A percentile compares a stretch with the other conserved stretches of the same genome.
phyloP scores from a whole-genome alignment of 2,797 vertebrate genomes.

The Cichlasoma orientale region DNA sequence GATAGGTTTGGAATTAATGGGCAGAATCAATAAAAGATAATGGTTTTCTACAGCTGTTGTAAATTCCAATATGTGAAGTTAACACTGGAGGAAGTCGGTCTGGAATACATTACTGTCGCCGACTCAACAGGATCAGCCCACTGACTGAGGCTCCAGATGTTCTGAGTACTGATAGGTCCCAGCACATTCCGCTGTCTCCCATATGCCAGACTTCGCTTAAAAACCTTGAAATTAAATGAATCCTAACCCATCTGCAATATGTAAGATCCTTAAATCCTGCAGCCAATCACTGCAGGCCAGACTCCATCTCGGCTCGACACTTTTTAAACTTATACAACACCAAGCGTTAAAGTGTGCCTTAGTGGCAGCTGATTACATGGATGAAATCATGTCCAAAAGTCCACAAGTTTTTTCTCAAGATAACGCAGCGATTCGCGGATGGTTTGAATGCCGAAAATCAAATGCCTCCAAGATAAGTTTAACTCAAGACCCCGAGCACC shows the following conservation, averaged over 20 bases:
- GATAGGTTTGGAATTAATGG: slow-evolving; percentile 1
- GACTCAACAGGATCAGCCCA: slow-evolving; percentile 47
- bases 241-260: not conserved
- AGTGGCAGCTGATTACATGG: not conserved
- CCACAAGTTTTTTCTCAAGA: not conserved
- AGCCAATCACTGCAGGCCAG: rapidly evolving
- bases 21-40: slow-evolving; percentile 14
- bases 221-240: not conserved
- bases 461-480: rapidly evolving
- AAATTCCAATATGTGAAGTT: not conserved
- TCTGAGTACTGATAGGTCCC: slow-evolving; percentile 34
- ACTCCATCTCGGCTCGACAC: not conserved
- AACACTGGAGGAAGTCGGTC: slow-evolving; percentile 21
- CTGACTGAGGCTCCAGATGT: slow-evolving; percentile 60
- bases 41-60: slow-evolving; percentile 22
- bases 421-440: not conserved
- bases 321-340: not conserved
- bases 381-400: not conserved
- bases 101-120: slow-evolving; percentile 30
- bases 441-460: not conserved
- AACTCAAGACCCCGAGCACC: rapidly evolving
- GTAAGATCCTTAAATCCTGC: not conserved
- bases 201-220: not conserved
- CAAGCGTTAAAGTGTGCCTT: not conserved
- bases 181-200: slow-evolving; percentile 10